phyloP scores from a whole-genome alignment of 2,888 invertebrate species.

The Macrosiphum euphorbiae region DNA sequence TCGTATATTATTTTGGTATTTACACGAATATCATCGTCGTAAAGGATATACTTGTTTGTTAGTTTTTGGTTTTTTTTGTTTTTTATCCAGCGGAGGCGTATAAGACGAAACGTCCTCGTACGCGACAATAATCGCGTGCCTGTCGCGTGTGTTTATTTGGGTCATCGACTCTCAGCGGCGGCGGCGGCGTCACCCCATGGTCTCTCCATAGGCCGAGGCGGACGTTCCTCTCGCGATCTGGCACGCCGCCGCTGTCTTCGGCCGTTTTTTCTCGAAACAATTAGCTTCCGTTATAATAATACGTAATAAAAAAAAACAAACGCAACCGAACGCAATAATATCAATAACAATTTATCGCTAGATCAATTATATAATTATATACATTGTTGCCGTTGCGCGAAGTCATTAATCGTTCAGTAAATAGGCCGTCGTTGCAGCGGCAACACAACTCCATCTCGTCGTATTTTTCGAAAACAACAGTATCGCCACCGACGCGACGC shows the following conservation, averaged over 20 bases:
- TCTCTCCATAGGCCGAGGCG: not conserved
- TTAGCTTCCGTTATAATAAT: constrained; percentile 31
- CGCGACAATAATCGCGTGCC: not conserved
- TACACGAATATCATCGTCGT: not conserved
- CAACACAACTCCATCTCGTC: not conserved
- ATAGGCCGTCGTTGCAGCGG: constrained; percentile 25
- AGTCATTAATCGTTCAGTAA: constrained; percentile 50
- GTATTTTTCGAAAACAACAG: not conserved
- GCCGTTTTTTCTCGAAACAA: constrained; percentile 25
- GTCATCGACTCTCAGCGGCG: constrained; percentile 55
- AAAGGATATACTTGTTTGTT: not conserved
- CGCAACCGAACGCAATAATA: not conserved
- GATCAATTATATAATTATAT: constrained; percentile 3
- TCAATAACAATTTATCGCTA: constrained; percentile 29
- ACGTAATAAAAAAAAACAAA: not conserved
- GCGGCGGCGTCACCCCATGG: not conserved
- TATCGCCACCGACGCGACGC: not conserved
- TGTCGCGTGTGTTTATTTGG: constrained; percentile 58
- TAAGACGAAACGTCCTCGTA: not conserved
- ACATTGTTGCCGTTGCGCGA: not conserved
- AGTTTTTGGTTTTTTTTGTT: not conserved
- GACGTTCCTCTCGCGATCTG: constrained; percentile 27
- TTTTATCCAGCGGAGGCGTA: constrained; percentile 27
- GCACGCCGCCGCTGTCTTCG: constrained; percentile 25
- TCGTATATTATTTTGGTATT: not conserved